Evolutionary conservation across 2,888 invertebrate species (phyloP).

Genomic region (Dione vanillae): DNA sequence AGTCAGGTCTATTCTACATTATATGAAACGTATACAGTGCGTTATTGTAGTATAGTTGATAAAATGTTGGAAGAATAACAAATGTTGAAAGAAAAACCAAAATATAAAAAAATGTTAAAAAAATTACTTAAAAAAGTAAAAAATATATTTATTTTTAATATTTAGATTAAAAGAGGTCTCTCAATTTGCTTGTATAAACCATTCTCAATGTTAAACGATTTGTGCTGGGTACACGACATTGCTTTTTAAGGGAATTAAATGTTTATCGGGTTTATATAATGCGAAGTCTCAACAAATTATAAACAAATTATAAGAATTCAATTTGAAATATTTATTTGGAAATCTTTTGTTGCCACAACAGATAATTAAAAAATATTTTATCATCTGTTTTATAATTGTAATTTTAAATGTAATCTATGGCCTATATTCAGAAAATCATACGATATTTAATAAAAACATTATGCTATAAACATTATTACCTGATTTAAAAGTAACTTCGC

Average conservation of each 20-base stretch:
- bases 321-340: conserved; percentile 52
- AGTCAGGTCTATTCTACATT: no score
- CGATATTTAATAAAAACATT: background rate
- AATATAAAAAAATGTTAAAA: no score
- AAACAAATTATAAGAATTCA: conserved; percentile 59
- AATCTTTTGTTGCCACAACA: conserved; percentile 55
- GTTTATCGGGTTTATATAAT: conserved; percentile 58
- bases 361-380: no score
- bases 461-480: conserved; percentile 70
- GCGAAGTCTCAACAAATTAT: conserved; percentile 56
- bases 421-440: background rate
- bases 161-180: conserved; percentile 50
- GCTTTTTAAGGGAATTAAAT: conserved; percentile 59
- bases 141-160: background rate
- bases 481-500: conserved; percentile 94
- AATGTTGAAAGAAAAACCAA: no score
- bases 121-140: no score
- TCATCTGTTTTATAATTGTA: background rate
- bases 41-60: no score
- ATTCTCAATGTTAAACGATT: conserved; percentile 68
- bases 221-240: conserved; percentile 53
- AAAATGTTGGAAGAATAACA: no score
- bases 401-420: background rate
- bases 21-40: no score
- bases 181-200: conserved; percentile 64